Evolutionary conservation across 2,113 vertebrate genomes (phyloP).

Genomic region (Rhinoptilus africanus): DNA sequence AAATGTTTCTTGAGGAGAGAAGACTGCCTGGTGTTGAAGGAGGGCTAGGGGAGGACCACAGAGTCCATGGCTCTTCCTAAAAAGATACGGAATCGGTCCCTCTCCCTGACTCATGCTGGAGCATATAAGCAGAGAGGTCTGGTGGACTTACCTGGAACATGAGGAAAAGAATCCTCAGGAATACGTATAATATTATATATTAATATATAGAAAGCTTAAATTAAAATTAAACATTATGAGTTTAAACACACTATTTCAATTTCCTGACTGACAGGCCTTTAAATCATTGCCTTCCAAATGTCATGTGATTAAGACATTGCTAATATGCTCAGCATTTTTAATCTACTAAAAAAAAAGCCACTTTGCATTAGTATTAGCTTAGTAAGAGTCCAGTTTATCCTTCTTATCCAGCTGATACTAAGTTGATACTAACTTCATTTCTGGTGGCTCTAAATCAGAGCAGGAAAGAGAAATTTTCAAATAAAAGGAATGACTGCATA

Average conservation of each 20-base stretch:
- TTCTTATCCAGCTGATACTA: neutral
- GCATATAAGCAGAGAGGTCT: neutral
- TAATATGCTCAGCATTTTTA: neutral
- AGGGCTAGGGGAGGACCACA: neutral
- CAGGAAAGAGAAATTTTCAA: neutral
- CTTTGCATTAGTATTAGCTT: neutral
- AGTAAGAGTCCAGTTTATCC: neutral
- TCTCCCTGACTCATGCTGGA: neutral
- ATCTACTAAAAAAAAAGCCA: fast-evolving
- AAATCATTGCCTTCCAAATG: neutral
- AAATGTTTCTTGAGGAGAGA: neutral
- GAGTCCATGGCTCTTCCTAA: neutral
- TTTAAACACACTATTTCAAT: neutral
- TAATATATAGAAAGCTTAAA: neutral
- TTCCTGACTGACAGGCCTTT: neutral
- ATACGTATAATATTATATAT: neutral
- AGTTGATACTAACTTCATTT: neutral
- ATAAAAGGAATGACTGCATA: neutral
- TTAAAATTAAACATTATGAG: neutral
- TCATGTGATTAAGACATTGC: neutral
- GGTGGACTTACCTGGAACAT: neutral
- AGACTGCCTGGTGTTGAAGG: neutral
- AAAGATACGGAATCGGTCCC: fast-evolving
- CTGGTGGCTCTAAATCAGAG: neutral
- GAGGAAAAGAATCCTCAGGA: neutral